Evolutionary conservation across 2,113 vertebrate species (phyloP), one percentile per base, ranked within the genome.

Genomic region (Cryptomyrus ogoouensis): DNA sequence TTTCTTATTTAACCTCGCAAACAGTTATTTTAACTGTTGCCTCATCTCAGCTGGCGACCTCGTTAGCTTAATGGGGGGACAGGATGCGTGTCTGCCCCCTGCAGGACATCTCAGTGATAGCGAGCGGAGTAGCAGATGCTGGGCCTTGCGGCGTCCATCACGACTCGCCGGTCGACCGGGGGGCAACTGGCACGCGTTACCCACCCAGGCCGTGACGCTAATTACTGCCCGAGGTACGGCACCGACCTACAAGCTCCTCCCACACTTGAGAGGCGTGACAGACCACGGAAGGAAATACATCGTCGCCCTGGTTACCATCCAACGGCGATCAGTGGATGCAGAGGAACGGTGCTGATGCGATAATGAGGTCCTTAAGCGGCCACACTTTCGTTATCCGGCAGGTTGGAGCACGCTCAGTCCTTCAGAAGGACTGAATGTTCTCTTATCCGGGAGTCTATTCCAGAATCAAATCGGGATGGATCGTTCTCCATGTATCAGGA

Each of bases 161-260:
- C 94, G 93, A 93, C 90, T 95, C 94, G 91, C 93, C 94, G 94
- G 92, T 93, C 94, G 94, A 92, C 94, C 91, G 92, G 91, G 74
- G 92, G 89, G 93, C 94, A 93, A 90, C 94, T 93, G 93, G 93
- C 93, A 92, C 9, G 87, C 89, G 92, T 91, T 89, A 93, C 92
- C 93, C 91, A 91, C 90, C 35, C 86, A 90, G 4, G 1, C 91
- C 91, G 93, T 91, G 44, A 74, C 90, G 92, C 94, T 94, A 94
- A 95, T 95, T 94, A 94, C 90, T 91, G 88, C 89, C 88, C 8
- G n/a, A 27, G 89, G 31, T 12, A 21, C 31, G 5, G 2, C 24
- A 47, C 50, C 89, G 17, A 6, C 44, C 13, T 2, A 77, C 35
- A 35, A 42, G 74, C 35, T 19, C 74, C 74, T 19, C 74, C 35